Percentiles rank a stretch among this genome's conserved stretches.
Evolutionary conservation across 2,113 vertebrate species (phyloP).

Genomic region (Rallus limicola): DNA sequence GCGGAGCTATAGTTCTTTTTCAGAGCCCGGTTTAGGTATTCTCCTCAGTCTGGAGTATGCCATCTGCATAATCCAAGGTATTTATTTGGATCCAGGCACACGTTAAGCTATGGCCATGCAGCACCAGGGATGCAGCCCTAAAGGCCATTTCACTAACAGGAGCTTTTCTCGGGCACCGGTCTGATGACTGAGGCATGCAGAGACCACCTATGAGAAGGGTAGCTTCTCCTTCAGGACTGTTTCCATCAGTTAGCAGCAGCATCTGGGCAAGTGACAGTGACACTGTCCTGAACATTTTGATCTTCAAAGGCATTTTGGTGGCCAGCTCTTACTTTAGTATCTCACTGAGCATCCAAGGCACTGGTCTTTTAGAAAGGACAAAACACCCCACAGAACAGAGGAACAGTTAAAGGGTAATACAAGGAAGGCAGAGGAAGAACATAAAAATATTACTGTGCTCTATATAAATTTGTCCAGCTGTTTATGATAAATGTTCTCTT

Average conservation of each 20-base stretch:
- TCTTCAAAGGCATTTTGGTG: background rate
- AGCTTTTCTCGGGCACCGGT: background rate
- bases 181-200: background rate
- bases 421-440: background rate
- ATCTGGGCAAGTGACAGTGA: background rate
- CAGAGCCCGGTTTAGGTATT: background rate
- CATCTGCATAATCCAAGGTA: background rate
- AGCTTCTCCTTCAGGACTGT: background rate
- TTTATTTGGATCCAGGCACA: background rate
- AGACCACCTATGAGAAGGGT: background rate
- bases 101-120: background rate
- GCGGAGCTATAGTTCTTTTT: background rate
- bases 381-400: background rate
- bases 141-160: background rate
- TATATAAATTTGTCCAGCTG: constrained; percentile 8
- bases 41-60: background rate
- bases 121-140: background rate
- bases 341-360: background rate
- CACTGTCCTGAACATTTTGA: background rate
- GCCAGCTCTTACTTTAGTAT: background rate
- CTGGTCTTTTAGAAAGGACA: background rate
- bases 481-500: constrained; percentile 23
- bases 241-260: background rate
- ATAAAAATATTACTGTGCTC: background rate
- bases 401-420: background rate